phyloP scores from a whole-genome alignment of 2,888 invertebrate species.

The Tortricodes alternella region DNA sequence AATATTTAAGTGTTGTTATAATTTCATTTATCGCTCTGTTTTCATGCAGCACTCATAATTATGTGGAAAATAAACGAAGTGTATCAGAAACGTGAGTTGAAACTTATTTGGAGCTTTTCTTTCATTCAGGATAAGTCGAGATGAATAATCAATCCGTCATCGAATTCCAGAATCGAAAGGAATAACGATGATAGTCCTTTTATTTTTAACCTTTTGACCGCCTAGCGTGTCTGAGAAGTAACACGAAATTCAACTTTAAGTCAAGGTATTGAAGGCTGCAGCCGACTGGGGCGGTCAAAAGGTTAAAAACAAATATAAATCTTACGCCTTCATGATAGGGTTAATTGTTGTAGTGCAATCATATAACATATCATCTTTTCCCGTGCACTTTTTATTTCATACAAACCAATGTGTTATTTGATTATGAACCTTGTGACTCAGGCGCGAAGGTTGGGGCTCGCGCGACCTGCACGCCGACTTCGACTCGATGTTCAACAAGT shows the following conservation, averaged over 20 bases:
- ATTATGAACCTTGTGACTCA: constrained; percentile 37
- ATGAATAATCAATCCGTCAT: too few relatives aligned
- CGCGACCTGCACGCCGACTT: constrained; percentile 88
- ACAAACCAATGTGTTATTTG: neutral
- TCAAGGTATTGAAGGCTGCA: too few relatives aligned
- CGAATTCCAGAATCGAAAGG: too few relatives aligned
- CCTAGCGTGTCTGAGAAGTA: too few relatives aligned
- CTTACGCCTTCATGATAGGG: too few relatives aligned
- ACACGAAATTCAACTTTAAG: too few relatives aligned
- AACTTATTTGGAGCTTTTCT: neutral
- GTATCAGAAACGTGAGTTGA: constrained; percentile 76
- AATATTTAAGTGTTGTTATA: constrained; percentile 9
- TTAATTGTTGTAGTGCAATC: too few relatives aligned
- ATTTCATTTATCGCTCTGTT: constrained; percentile 33
- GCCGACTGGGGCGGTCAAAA: too few relatives aligned
- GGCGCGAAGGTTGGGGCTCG: constrained; percentile 82
- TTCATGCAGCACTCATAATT: constrained; percentile 75
- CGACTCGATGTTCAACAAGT: constrained; percentile 87
- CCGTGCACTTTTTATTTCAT: neutral
- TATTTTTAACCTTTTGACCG: too few relatives aligned
- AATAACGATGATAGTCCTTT: too few relatives aligned
- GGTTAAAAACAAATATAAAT: too few relatives aligned
- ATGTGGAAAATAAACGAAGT: constrained; percentile 77
- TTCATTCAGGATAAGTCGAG: too few relatives aligned
- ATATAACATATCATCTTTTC: neutral